Evolutionary conservation across 2,113 vertebrate genomes (phyloP), one percentile per base, ranked within the genome.

Genomic region (Nanorana parkeri): DNA sequence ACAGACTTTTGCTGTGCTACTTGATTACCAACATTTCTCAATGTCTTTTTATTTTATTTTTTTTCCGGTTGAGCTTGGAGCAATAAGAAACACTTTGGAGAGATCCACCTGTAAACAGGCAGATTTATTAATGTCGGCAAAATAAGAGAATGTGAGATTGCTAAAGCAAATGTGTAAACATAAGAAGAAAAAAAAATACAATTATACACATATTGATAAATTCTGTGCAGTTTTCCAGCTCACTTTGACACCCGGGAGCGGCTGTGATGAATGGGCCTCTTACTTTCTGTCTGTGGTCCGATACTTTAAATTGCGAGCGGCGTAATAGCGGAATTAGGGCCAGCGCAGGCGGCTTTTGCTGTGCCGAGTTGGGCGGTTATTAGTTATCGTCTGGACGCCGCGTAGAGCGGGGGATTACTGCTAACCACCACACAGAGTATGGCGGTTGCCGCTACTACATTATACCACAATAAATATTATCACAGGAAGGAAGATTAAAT

Each of bases 381-480:
- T 78, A 67, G 63, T 67, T 24, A 61, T 51, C 17, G 73, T 64
- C 10, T n/a, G 19, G 63, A 16, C 19, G 15, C 17, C 5, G 41
- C 28, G 17, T 61, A 47, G 26, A 68, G n/a, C 2, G 32, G 32
- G n/a, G 74, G 60, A 52, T 28, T 69, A 36, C 65, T n/a, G 36
- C 15, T 23, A 54, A 26, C 51, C 28, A 16, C 2, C 6, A n/a
- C 4, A 56, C 13, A 55, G 19, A 13, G 54, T 13, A 16, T 55
- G 68, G 17, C 17, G 3, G 8, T 3, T 7, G 4, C 75, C 23
- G 36, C 51, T 32, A 32, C 77, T 60, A 29, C 52, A 68, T 41
- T 51, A 58, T 47, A 28, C 78, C 26, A 72, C 68, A 72, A 81
- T 81, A 81, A 81, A 81, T 81, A 81, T 81, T 81, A 81, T 81